Base-by-base conservation (phyloP, 2,113 vertebrate genomes). In the Festucalex cinctus region DNA sequence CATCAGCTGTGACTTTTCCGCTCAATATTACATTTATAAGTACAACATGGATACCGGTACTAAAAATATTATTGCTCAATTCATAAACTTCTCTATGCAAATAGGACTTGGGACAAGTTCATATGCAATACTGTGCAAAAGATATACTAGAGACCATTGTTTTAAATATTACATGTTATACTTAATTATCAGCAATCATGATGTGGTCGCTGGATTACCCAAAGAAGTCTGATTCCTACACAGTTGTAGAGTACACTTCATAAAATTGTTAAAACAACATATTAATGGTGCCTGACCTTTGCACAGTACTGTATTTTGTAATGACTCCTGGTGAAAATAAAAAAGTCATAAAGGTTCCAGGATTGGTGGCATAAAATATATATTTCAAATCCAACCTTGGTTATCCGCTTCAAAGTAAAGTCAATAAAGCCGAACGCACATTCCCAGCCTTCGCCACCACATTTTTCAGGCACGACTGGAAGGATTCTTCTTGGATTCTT, bases 11-110 rank as follows among this genome's bases (percentile, higher is more conserved):
- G 73, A 68, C n/a, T 35, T 26, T n/a, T 22, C 46, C 62, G 64
- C 54, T 66, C 0, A 61, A 13, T 41, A 71, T 60, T 74, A 56
- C 63, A 14, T 53, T 65, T 68, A 19, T 64, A 43, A 62, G 32
- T 72, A 70, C 49, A 74, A 68, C 12, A 57, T 19, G 67, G 36
- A 71, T 69, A 46, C 5, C 43, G 16, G 17, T 46, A 36, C 54
- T 80, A 75, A 70, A 85, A 80, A 70, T 74, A 80, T 83, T 88
- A 88, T 90, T 88, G 88, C 84, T 89, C 75, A 83, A 85, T 80
- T 69, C 64, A 70, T 66, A 75, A 67, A 61, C 3, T 8, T 43
- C 65, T 82, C 61, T 65, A 86, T 0, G 35, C 65, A 75, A 87
- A 84, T 75, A 76, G 66, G 70, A 78, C 51, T 9, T 53, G 37